Evolutionary conservation across 2,113 vertebrate species (phyloP), one percentile per base, ranked within the genome.

Genomic region (Todiramphus saurophagus): DNA sequence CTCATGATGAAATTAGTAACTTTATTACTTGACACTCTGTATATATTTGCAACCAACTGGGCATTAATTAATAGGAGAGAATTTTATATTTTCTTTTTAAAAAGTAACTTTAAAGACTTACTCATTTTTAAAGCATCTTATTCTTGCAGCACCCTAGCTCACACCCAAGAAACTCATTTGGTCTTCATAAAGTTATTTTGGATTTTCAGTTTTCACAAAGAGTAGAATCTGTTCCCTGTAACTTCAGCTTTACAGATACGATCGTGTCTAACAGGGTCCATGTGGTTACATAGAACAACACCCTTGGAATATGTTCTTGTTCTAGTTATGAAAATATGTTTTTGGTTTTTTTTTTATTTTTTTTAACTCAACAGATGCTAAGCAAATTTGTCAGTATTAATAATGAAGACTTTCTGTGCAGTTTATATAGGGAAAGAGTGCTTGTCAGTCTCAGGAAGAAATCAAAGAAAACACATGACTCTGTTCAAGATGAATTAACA

Each of bases 401-500:
- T 96, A 93, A 95, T 62, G 66, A 91, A 83, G 43, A 23, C 72
- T 95, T 95, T 94, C 43, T 96, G 6, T 90, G 58, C 81, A 90
- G 19, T 94, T 88, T 63, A 85, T 83, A 35, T 97, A 99, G 99
- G 97, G 97, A 98, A 97, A 97, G 91, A 85, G 97, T 97, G 50
- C 96, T 98, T 58, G 80, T 90, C 13, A 97, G 96, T 55, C 93
- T 98, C 41, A 96, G 89, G 83, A 98, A 98, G 93, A 98, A 98
- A 83, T 97, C 98, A 72, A 97, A 98, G 87, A 98, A 98, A 95
- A 96, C 94, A 37, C 97, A 97, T 77, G 87, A 86, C 91, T 99
- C 98, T 50, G 98, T 98, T 95, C 98, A 98, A 96, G 98, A 98
- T 72, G 98, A 99, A 94, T 97, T 99, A 78, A 97, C 97, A 18